A percentile compares a stretch with the other conserved stretches of the same genome.
These are phyloP conservation scores for Lates calcarifer DNA, from an alignment of 2,113 vertebrate genomes.

Conservation along the genomic window DNA sequence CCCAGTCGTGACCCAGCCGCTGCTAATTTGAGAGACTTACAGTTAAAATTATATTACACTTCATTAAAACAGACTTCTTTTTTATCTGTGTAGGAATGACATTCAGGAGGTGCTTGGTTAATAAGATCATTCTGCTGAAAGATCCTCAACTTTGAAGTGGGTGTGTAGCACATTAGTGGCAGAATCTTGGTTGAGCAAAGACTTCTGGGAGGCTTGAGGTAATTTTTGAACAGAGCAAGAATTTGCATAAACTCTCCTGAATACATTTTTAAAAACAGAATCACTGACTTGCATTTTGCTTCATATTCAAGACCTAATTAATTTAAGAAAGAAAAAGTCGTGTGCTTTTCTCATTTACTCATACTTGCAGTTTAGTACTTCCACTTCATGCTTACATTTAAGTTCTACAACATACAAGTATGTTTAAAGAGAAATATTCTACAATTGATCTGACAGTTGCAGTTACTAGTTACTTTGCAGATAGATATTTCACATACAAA, in stretches of 20 bases:
- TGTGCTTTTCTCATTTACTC: constrained; percentile 5
- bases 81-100: constrained; percentile 68
- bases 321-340: not conserved
- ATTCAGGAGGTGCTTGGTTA: constrained; percentile 68
- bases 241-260: not conserved
- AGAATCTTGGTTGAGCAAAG: constrained; percentile 33
- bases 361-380: not conserved
- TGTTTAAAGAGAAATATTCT: no score
- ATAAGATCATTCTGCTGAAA: constrained; percentile 71
- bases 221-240: not conserved
- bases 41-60: constrained; percentile 77
- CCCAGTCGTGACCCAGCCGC: constrained; percentile 66
- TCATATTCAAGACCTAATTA: not conserved
- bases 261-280: not conserved
- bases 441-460: no score
- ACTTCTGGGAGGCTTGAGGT: constrained; percentile 7
- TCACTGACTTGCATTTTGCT: not conserved
- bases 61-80: constrained; percentile 70
- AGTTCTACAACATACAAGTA: no score
- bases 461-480: no score
- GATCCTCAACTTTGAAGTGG: constrained; percentile 57
- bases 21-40: constrained; percentile 76
- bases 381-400: constrained; percentile 12
- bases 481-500: no score
- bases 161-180: not conserved